These are phyloP conservation scores for Sander lucioperca DNA, from an alignment of 2,113 vertebrate species.

Conservation along the genomic window DNA sequence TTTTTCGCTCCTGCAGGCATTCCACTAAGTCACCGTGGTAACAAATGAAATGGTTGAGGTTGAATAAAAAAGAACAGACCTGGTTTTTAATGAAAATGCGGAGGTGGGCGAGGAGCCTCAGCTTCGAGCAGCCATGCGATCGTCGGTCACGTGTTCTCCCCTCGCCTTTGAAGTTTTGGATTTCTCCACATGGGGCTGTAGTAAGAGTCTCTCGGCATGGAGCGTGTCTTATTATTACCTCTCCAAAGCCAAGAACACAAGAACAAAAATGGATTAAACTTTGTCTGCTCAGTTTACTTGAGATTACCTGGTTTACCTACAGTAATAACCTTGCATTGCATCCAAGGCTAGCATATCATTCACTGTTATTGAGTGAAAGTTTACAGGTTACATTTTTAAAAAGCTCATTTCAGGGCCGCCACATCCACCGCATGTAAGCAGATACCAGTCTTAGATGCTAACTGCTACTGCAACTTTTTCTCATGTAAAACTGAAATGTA, in stretches of 20 bases:
- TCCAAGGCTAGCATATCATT: not conserved
- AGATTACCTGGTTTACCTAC: not conserved
- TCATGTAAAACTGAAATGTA: too few species aligned
- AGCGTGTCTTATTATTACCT: not conserved
- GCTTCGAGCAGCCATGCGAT: too few species aligned
- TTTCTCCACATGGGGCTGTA: not conserved
- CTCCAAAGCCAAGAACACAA: not conserved
- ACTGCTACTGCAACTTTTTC: not conserved
- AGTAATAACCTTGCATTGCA: not conserved
- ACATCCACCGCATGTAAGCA: not conserved
- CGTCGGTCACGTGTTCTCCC: too few species aligned
- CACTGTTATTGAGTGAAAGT: not conserved
- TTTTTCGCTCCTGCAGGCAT: too few species aligned
- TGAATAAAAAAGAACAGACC: too few species aligned
- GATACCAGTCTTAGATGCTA: not conserved
- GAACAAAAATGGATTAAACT: not conserved
- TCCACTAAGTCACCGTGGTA: too few species aligned
- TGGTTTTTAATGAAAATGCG: too few species aligned
- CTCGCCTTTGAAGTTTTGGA: not conserved
- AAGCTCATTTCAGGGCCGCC: not conserved
- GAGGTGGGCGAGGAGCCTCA: too few species aligned
- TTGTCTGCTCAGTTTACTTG: not conserved
- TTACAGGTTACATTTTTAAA: not conserved
- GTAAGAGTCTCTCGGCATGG: not conserved
- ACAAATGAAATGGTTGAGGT: too few species aligned